phyloP scores from a whole-genome alignment of 2,797 vertebrate genomes.

The Hapalemur alaotrensis region DNA sequence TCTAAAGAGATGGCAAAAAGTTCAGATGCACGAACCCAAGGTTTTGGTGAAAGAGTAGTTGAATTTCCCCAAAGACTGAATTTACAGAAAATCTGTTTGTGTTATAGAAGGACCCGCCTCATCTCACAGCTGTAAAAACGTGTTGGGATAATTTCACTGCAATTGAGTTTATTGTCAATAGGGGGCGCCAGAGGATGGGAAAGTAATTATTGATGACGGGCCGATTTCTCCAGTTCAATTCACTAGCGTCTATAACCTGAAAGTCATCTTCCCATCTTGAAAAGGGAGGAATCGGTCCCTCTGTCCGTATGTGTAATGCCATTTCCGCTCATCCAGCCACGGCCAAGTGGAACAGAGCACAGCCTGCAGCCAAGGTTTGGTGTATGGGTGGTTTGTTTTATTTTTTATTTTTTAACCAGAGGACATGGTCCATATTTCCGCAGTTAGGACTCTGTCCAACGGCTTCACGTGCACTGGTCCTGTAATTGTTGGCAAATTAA shows the following conservation, averaged over 20 bases:
- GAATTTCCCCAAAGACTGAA: neutral
- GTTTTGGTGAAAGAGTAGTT: neutral
- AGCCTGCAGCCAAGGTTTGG: neutral
- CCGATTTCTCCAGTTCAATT: constrained; percentile 56
- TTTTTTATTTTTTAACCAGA: too few relatives aligned
- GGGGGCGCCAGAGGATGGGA: constrained; percentile 87
- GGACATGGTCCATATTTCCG: neutral
- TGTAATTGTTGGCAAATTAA: constrained; percentile 1
- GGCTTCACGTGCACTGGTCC: neutral
- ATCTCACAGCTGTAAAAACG: neutral
- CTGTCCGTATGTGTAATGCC: constrained; percentile 50
- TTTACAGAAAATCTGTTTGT: neutral
- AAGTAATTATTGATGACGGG: constrained; percentile 56
- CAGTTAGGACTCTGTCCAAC: neutral
- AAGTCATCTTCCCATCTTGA: constrained; percentile 79
- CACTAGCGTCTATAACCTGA: constrained; percentile 44
- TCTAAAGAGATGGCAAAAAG: neutral
- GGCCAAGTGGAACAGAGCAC: neutral
- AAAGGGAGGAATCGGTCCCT: constrained; percentile 65
- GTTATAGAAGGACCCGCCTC: neutral
- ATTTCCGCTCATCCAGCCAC: neutral
- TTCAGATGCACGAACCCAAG: neutral
- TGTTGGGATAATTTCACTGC: constrained; percentile 4
- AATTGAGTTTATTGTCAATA: constrained; percentile 71
- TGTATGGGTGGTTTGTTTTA: neutral